Base-by-base conservation (phyloP, 2,797 vertebrate genomes). In the Mus caroli region DNA sequence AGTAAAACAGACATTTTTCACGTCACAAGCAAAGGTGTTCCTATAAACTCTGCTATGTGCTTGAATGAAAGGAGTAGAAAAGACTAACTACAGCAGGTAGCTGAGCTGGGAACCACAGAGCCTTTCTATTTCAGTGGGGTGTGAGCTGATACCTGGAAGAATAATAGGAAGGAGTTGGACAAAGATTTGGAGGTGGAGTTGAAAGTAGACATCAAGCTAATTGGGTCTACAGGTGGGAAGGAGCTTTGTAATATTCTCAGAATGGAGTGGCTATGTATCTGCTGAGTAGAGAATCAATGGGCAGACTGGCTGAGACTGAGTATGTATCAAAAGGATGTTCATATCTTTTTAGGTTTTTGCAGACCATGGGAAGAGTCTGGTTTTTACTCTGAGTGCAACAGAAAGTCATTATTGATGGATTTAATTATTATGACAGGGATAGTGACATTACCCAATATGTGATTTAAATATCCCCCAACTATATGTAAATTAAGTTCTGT, bases 61-160 rank as follows among this genome's bases (percentile, higher is more conserved):
- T 85, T 88, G 43, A 79, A 92, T 71, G 31, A 62, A 93, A 88
- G 92, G 69, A 75, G 22, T 52, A 46, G 28, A 37, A 94, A 96
- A 77, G 9, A 52, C 10, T 84, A 64, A 84, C 34, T 80, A 56
- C 3, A 71, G 40, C 77, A 73, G 24, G 15, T 28, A 67, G 50
- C 88, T 82, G 83, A 79, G 43, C 69, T 54, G 58, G 24, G 4
- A 54, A 62, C 8, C 11, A 71, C 11, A 71, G 40, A 60, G 50
- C 50, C 50, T 40, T 54, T 91, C 90, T 64, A n/a, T 84, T 19
- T 88, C 88, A 75, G 28, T 58, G 62, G 78, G 78, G 37, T 54
- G 43, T 78, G 79, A 73, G 17, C 19, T 62, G n/a, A 85, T 87
- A n/a, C 22, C 60, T 91, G 43, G 89, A 96, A 37, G 34, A 92